Evolutionary conservation across 1,140 invertebrate species (phyloP).

Genomic region (Caenorhabditis brenneri): DNA sequence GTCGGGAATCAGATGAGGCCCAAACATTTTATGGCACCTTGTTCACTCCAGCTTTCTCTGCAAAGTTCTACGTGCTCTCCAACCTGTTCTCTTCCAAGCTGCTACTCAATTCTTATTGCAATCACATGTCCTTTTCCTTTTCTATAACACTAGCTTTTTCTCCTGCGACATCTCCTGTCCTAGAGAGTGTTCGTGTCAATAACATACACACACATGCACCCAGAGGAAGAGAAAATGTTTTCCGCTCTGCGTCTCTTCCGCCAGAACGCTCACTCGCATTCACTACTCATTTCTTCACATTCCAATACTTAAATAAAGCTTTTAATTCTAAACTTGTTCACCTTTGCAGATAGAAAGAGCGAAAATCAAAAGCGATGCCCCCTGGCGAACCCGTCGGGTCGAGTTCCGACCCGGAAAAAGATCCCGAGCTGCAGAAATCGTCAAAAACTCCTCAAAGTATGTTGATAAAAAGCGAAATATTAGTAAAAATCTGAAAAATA

Average conservation of each 20-base stretch:
- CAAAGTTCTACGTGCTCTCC: no score
- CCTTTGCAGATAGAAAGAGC: background rate
- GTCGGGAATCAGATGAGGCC: no score
- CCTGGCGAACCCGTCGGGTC: background rate
- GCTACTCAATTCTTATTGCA: background rate
- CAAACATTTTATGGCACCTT: no score
- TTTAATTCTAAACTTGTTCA: background rate
- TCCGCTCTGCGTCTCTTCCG: background rate
- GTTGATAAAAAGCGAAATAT: no score
- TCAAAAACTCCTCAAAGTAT: background rate
- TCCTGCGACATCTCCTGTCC: background rate
- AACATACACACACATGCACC: background rate
- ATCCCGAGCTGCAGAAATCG: background rate
- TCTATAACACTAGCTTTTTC: background rate
- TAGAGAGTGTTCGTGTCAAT: background rate
- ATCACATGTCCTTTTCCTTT: background rate
- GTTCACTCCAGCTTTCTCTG: no score
- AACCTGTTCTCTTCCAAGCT: no score
- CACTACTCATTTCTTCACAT: background rate
- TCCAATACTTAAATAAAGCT: background rate
- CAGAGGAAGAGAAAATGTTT: background rate
- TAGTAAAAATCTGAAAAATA: background rate
- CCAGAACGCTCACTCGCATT: background rate
- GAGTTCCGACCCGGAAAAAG: background rate
- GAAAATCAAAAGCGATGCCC: no score